These are phyloP conservation scores for Vimba vimba DNA, from an alignment of 2,113 vertebrate genomes.

Conservation along the genomic window DNA sequence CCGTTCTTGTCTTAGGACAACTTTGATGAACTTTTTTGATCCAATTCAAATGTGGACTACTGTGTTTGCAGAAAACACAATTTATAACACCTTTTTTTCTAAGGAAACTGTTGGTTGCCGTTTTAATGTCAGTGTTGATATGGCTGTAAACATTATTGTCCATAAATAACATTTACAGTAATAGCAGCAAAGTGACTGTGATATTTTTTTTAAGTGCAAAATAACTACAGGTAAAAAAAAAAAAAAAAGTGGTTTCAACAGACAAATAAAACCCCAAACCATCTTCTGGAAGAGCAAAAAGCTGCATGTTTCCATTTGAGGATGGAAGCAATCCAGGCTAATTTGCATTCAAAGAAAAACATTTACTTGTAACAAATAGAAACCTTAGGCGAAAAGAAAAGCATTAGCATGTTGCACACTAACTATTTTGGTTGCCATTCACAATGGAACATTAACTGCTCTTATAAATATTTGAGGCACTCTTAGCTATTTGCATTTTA, in stretches of 20 bases:
- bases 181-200: constrained; percentile 9
- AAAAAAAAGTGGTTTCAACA: background rate
- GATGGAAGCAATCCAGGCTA: background rate
- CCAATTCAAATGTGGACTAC: too few relatives aligned
- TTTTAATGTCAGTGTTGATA: constrained; percentile 12
- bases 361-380: constrained; percentile 11
- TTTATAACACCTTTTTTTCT: background rate
- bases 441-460: background rate
- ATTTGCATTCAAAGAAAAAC: constrained; percentile 6
- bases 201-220: background rate
- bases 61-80: background rate
- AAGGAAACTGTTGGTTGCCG: background rate
- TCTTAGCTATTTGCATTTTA: background rate
- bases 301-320: constrained; percentile 8
- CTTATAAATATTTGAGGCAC: constrained; percentile 11
- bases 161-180: background rate
- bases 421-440: constrained; percentile 3
- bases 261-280: background rate
- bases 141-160: background rate
- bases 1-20: too few relatives aligned
- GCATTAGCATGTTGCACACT: constrained; percentile 12
- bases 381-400: constrained; percentile 6
- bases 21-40: too few relatives aligned
- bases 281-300: background rate
- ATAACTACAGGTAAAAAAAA: background rate